Base-by-base conservation (phyloP, 1,140 invertebrate genomes). In the Cardiocondyla obscurior region DNA sequence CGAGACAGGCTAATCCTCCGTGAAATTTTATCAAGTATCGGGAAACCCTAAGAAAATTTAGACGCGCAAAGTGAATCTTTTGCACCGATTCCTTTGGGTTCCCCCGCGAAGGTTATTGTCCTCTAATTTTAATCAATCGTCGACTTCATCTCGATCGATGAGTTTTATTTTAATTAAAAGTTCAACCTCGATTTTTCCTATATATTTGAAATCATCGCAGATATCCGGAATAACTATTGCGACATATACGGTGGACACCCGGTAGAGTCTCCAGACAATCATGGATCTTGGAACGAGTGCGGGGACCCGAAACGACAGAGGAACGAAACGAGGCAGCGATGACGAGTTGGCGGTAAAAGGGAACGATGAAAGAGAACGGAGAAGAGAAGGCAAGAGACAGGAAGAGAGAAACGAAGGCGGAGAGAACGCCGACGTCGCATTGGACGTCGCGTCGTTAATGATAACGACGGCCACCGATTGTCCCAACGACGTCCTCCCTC, bases 381-480 rank as follows among this genome's bases (percentile, higher is more conserved):
- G 12, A 44, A 2, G 33, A 67, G 74, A 28, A 74, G 65, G 36
- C 8, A 25, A 60, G 55, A 49, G n/a, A 74, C 57, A 51, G 55
- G 60, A 64, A 85, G 84, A 88, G 81, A 46, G 67, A 79, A 81
- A 85, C 57, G 57, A 58, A 81, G 65, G 60, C 46, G 55, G 64
- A 81, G 65, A 84, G 74, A 86, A 84, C 85, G 83, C 81, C 81
- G 85, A 86, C 81, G 85, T 62, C 58, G 86, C 87, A 90, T 90
- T 90, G 89, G 89, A 87, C 79, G 84, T 67, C 74, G 90, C 89
- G 87, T 91, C 90, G 91, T 92, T 92, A 91, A 88, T 88, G 90
- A 89, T 92, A 92, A 92, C 90, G 90, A 92, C 87, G 84, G 86
- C 85, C 85, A 90, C 91, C 90, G 90, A 92, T 91, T 91, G 88